A percentile compares a stretch with the other conserved stretches of the same genome.
Evolutionary conservation across 2,888 invertebrate genomes (phyloP).

Genomic region (Neria commutata): DNA sequence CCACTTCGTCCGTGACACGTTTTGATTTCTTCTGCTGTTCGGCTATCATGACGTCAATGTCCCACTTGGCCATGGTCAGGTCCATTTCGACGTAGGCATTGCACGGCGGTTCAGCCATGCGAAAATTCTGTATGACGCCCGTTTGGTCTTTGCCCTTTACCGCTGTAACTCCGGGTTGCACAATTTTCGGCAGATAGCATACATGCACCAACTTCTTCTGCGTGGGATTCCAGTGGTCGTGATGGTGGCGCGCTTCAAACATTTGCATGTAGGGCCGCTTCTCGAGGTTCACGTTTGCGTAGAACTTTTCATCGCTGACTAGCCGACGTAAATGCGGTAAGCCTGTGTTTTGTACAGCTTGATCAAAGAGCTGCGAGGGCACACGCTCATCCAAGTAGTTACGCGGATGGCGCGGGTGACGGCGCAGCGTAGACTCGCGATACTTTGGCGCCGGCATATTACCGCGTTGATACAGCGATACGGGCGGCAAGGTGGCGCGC

Average conservation of each 20-base stretch:
- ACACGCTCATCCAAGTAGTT: slow-evolving; percentile 45
- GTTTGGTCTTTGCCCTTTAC: slow-evolving; percentile 29
- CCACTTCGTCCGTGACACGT: slow-evolving; percentile 18
- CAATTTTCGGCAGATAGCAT: slow-evolving; percentile 49
- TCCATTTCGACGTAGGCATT: slow-evolving; percentile 41
- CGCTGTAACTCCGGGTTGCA: slow-evolving; percentile 41
- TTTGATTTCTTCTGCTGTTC: slow-evolving; percentile 27
- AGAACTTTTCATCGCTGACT: slow-evolving; percentile 35
- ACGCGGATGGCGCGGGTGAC: slow-evolving; percentile 49
- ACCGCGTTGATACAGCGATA: slow-evolving; percentile 37
- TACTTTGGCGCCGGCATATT: slow-evolving; percentile 57
- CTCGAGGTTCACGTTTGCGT: slow-evolving; percentile 44
- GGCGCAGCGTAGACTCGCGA: slow-evolving; percentile 52
- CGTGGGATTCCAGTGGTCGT: slow-evolving; percentile 55
- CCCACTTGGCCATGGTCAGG: slow-evolving; percentile 39
- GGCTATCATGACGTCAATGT: slow-evolving; percentile 42
- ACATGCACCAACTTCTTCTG: slow-evolving; percentile 50
- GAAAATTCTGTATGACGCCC: slow-evolving; percentile 39
- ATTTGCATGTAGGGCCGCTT: slow-evolving; percentile 45
- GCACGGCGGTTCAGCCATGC: slow-evolving; percentile 46
- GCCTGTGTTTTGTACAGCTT: slow-evolving; percentile 33
- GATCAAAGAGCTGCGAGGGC: slow-evolving; percentile 43
- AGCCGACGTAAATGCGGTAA: slow-evolving; percentile 46
- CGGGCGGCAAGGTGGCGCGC: background rate
- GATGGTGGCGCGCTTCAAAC: slow-evolving; percentile 57